Conservation (phyloP, 2,113 vertebrate species). For the Cranoglanis bouderius region DNA sequence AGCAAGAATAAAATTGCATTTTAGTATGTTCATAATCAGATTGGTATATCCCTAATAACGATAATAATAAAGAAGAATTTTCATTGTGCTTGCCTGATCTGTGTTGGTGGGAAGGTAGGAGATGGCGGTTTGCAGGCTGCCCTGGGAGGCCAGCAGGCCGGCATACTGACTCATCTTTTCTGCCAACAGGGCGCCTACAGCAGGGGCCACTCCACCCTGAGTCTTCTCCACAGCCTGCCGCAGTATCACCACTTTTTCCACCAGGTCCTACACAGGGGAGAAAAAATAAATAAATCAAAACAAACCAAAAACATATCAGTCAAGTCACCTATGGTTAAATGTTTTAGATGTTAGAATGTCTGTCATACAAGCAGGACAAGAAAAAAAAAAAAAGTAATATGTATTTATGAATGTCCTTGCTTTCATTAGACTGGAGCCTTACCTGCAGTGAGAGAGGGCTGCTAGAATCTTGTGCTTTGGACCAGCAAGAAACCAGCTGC, state of each 20-base stretch:
- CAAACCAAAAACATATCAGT: background rate
- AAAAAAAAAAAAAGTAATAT: background rate
- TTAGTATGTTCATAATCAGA: background rate
- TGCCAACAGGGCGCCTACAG: slow-evolving; percentile 80
- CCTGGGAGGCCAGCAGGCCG: slow-evolving; percentile 88
- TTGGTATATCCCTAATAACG: background rate
- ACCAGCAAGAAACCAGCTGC: slow-evolving; percentile 91
- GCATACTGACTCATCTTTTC: slow-evolving; percentile 96
- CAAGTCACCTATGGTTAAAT: background rate
- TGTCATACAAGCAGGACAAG: background rate
- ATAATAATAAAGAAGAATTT: background rate
- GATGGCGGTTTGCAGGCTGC: slow-evolving; percentile 87
- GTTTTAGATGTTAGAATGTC: background rate
- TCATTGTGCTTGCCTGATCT: slow-evolving; percentile 76
- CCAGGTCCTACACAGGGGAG: slow-evolving; percentile 78
- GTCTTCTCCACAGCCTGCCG: slow-evolving; percentile 84
- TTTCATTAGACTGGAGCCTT: slow-evolving; percentile 31
- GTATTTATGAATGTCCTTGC: background rate
- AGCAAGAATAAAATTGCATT: background rate
- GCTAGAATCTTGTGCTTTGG: slow-evolving; percentile 79
- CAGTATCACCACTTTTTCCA: slow-evolving; percentile 94
- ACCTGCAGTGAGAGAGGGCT: slow-evolving; percentile 91
- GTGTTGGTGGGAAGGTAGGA: slow-evolving; percentile 86
- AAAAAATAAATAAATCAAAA: background rate
- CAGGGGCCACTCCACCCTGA: slow-evolving; percentile 68